These are phyloP conservation scores for Spea bombifrons DNA, from an alignment of 2,113 vertebrate genomes.

Conservation along the genomic window DNA sequence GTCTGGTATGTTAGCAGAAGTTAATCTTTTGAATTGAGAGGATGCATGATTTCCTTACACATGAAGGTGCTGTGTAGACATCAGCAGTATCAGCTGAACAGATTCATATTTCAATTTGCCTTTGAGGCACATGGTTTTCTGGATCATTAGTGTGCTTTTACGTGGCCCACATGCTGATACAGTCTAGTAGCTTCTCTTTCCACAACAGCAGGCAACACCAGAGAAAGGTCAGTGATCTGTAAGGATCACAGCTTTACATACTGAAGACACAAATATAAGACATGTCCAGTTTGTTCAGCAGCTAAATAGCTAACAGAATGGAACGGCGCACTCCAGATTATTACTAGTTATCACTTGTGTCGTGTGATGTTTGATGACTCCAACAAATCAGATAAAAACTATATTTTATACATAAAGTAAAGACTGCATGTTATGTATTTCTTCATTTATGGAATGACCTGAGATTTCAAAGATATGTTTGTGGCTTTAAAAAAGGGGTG, in stretches of 20 bases:
- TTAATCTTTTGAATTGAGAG: too few species aligned
- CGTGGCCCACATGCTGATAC: constrained; percentile 50
- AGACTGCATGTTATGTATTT: too few species aligned
- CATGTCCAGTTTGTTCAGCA: constrained; percentile 29
- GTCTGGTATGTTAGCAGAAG: too few species aligned
- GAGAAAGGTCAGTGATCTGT: constrained; percentile 56
- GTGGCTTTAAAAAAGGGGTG: too few species aligned
- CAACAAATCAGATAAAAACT: background rate
- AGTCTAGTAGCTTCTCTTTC: constrained; percentile 49
- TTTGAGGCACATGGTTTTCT: constrained; percentile 54
- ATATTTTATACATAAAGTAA: too few species aligned
- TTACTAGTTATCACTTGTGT: background rate
- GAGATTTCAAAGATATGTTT: too few species aligned
- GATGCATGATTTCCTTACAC: too few species aligned
- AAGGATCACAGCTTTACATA: constrained; percentile 48
- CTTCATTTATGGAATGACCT: too few species aligned
- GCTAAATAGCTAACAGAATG: background rate
- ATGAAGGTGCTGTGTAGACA: background rate
- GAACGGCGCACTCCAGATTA: too few species aligned
- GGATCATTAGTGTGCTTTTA: constrained; percentile 60
- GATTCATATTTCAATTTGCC: constrained; percentile 38
- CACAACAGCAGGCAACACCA: constrained; percentile 43
- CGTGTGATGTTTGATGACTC: background rate
- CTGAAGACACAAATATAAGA: constrained; percentile 41
- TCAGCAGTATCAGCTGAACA: constrained; percentile 2